Conservation (phyloP, 2,113 vertebrate species). For the Otolemur garnettii region DNA sequence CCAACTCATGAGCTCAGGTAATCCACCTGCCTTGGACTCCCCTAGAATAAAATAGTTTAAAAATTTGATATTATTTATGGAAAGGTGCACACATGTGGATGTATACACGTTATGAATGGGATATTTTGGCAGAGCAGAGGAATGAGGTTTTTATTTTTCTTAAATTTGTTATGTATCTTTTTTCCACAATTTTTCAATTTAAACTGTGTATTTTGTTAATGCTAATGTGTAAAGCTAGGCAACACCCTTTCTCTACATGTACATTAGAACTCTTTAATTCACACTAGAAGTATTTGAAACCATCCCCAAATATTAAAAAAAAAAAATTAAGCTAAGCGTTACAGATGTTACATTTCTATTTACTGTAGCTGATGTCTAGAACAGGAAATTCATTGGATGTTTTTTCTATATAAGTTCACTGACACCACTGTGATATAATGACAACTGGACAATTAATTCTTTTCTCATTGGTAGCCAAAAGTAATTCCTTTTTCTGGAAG, state of each 20-base stretch:
- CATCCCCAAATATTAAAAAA: slow-evolving; percentile 21
- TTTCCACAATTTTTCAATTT: background rate
- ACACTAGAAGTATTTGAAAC: background rate
- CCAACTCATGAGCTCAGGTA: no score
- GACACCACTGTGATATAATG: background rate
- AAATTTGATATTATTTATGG: background rate
- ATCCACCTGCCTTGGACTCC: no score
- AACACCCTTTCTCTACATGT: background rate
- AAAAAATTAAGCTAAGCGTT: background rate
- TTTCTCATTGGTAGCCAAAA: background rate
- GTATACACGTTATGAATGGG: accelerated
- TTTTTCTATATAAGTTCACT: background rate
- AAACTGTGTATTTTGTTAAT: background rate
- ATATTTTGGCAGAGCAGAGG: background rate
- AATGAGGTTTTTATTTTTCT: background rate
- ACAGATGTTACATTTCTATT: background rate
- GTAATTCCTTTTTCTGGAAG: background rate
- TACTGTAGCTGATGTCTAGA: background rate
- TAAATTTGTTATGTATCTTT: background rate
- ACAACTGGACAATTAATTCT: background rate
- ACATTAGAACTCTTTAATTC: background rate
- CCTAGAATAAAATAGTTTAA: background rate
- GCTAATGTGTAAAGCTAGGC: background rate
- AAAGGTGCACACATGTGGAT: accelerated
- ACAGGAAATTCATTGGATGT: background rate